Percentiles rank a stretch among this genome's conserved stretches.
Evolutionary conservation across 1,140 invertebrate species (phyloP).

Genomic region (Pseudomyrmex cubaensis): DNA sequence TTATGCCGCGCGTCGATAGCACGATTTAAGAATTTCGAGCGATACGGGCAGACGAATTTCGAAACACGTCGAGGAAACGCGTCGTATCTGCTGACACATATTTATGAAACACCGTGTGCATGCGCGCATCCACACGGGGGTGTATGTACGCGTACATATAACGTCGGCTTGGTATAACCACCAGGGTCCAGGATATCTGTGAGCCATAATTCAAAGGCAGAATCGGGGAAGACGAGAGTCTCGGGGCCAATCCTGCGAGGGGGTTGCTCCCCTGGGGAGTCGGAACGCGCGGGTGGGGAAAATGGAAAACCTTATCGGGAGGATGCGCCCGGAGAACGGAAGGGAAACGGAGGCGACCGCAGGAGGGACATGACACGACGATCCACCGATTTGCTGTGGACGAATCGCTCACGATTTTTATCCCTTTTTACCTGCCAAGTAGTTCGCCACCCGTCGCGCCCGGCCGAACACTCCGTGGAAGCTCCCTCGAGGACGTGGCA

Average conservation of each 20-base stretch:
- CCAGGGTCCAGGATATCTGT: constrained; percentile 65
- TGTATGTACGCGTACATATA: constrained; percentile 32
- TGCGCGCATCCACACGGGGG: constrained; percentile 4
- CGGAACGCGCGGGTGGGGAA: constrained; percentile 36
- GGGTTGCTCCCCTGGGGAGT: constrained; percentile 47
- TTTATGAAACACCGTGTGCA: constrained; percentile 51
- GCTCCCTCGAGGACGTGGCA: constrained; percentile 43
- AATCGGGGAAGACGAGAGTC: constrained; percentile 66
- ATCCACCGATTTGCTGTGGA: constrained; percentile 71
- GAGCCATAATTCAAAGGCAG: constrained; percentile 70
- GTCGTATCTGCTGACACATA: constrained; percentile 21
- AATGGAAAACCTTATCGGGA: constrained; percentile 76
- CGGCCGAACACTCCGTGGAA: constrained; percentile 42
- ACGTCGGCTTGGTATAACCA: constrained; percentile 60
- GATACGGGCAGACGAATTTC: constrained; percentile 18
- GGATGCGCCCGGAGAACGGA: constrained; percentile 59
- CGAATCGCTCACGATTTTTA: constrained; percentile 71
- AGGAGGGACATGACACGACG: constrained; percentile 53
- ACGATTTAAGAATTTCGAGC: neutral
- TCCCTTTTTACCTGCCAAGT: constrained; percentile 61
- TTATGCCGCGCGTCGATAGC: neutral
- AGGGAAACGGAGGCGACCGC: constrained; percentile 45
- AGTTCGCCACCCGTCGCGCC: constrained; percentile 49
- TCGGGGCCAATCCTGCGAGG: constrained; percentile 58
- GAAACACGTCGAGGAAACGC: neutral